Evolutionary conservation across 2,888 invertebrate species (phyloP), one percentile per base, ranked within the genome.

Genomic region (Terebella lapidaria): DNA sequence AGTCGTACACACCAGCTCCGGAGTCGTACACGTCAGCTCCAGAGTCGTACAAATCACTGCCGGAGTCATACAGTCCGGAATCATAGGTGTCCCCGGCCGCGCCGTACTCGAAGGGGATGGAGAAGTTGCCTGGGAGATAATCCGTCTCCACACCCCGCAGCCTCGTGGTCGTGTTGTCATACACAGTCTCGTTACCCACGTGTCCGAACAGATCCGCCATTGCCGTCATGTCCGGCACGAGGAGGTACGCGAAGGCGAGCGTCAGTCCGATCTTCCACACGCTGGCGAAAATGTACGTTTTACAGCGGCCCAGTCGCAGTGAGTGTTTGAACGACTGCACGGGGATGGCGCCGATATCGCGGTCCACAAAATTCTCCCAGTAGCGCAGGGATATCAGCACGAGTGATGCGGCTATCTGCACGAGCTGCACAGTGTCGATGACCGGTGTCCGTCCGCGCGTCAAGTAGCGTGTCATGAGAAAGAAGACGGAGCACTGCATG

Each of bases 401-500:
- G 30, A 67, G 52, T 10, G 67, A 58, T 10, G 64, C 60, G 22
- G 59, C 59, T 3, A 63, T 18, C 30, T 60, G 45, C 26, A 63
- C 56, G 1, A 63, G 25, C 26, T 58, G 60, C 2, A 63, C 49
- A 10, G 59, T 47, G 27, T 58, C 61, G 1, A 22, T 29, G 24
- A 58, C 42, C 1, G 52, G 57, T 20, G 56, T 26, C 0, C 26
- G 20, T n/a, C 57, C 25, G 30, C 20, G 5, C 45, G 49, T 56
- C 29, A 52, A 30, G 53, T 53, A 59, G 25, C 59, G 53, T 27
- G 73, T 63, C 46, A 68, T 68, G 25, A 75, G 62, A 55, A 74
- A 71, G 60, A 69, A 72, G 46, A 72, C 72, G 3, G 75, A 74
- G 26, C 69, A 62, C 63, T 75, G 75, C 70, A 74, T 74, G 52